Conservation (phyloP, 53 echinoderm and acorn worm species). For the Luidia sarsii region DNA sequence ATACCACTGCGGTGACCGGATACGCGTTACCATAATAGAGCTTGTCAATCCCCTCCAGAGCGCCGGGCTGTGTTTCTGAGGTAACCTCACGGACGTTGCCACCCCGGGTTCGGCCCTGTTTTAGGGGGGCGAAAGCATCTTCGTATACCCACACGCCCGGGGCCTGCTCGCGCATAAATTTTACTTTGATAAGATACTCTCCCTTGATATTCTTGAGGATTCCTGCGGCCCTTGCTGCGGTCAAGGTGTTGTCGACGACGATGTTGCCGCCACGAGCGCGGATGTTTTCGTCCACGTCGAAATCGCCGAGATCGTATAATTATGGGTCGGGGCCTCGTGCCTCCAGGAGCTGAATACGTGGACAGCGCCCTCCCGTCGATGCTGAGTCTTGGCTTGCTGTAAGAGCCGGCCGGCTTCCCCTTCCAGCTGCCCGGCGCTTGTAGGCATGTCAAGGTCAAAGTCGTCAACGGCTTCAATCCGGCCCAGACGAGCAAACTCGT, state of each 20-base stretch:
- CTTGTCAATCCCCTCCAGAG: background rate
- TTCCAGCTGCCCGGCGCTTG: no score
- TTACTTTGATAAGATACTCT: background rate
- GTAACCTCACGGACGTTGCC: background rate
- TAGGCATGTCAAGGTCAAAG: no score
- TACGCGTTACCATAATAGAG: slow-evolving; percentile 8
- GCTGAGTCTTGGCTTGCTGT: no score
- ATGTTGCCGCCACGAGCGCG: background rate
- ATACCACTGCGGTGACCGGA: slow-evolving; percentile 20
- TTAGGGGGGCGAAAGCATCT: background rate
- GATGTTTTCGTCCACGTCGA: background rate
- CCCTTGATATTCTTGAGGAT: background rate
- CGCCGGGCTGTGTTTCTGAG: background rate
- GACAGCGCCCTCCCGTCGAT: no score
- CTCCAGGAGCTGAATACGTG: slow-evolving; percentile 7
- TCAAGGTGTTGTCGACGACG: background rate
- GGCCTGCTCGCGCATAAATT: slow-evolving; percentile 2
- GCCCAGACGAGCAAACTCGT: no score
- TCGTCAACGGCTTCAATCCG: no score
- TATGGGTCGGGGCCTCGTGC: background rate
- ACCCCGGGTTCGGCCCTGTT: background rate
- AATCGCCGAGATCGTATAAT: background rate
- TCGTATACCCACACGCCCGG: background rate
- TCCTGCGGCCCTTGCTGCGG: background rate
- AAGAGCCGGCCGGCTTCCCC: no score